Base-by-base conservation (phyloP, 2,113 vertebrate genomes). In the Vireo altiloquus region DNA sequence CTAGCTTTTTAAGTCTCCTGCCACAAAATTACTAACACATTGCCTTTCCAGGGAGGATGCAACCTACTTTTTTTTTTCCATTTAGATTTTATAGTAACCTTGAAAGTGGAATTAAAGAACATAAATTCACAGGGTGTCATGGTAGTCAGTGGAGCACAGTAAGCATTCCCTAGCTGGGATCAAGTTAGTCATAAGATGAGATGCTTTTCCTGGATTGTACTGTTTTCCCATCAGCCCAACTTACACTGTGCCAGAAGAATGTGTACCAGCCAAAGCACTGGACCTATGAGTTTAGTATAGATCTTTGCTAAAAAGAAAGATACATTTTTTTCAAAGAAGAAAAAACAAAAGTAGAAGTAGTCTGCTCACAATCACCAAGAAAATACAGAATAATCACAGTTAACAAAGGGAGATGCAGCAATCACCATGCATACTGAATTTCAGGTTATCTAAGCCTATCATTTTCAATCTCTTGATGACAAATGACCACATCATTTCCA, bases 281-380 rank as follows among this genome's bases (percentile, higher is more conserved):
- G 28, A 65, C 19, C 37, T 63, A 17, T 7, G 23, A 53, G 52
- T n/a, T 85, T 44, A 57, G 42, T 15, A 66, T 4, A 7, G 18
- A 20, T 11, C 17, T 90, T 35, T 42, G 30, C 44, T 60, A 49
- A 69, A 64, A 74, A 46, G 37, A 71, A 93, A 20, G 6, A 25
- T 0, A 46, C 6, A 0, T 20, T 53, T 31, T 71, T 14, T 37
- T 22, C 1, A 13, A 54, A 40, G 3, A 56, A 76, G 15, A 46
- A 85, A 76, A 79, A 23, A 61, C 15, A 61, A 35, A 72, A 49
- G 40, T 39, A 22, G 28, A 80, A 89, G 42, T 31, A 81, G 13
- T 27, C 46, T 46, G 22, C 28, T 81, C 63, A 44, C 46, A 64
- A 27, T 89, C n/a, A 66, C 9, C 46, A 80, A 81, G 40, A 54